Conservation (phyloP, 2,797 vertebrate genomes). For the Lagorchestes hirsutus region DNA sequence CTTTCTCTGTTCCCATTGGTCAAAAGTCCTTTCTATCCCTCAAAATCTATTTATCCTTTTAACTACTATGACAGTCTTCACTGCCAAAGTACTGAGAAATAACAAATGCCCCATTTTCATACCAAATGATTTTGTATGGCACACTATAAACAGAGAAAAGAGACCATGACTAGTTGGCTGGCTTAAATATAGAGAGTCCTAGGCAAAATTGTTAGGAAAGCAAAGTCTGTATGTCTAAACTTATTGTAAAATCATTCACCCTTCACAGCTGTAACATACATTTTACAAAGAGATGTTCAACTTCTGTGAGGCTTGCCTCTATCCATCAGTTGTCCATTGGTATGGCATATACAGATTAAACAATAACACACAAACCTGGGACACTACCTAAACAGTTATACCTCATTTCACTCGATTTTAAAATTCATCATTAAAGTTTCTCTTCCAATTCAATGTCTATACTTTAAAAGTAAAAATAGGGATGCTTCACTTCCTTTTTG, state of each 20-base stretch:
- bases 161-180: background rate
- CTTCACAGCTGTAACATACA: background rate
- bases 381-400: background rate
- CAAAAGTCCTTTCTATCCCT: background rate
- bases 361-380: background rate
- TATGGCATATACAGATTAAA: background rate
- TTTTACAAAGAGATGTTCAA: background rate
- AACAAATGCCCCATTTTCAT: background rate
- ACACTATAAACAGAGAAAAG: background rate
- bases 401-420: background rate
- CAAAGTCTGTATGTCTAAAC: background rate
- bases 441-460: background rate
- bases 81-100: background rate
- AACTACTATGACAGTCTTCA: background rate
- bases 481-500: background rate
- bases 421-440: background rate
- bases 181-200: background rate
- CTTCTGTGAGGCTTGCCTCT: background rate
- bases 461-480: background rate
- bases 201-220: background rate
- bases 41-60: background rate
- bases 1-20: background rate
- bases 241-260: background rate
- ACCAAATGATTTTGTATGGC: background rate
- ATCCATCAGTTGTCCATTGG: background rate